phyloP scores from a whole-genome alignment of 2,113 vertebrate species.

The Ochotona princeps region DNA sequence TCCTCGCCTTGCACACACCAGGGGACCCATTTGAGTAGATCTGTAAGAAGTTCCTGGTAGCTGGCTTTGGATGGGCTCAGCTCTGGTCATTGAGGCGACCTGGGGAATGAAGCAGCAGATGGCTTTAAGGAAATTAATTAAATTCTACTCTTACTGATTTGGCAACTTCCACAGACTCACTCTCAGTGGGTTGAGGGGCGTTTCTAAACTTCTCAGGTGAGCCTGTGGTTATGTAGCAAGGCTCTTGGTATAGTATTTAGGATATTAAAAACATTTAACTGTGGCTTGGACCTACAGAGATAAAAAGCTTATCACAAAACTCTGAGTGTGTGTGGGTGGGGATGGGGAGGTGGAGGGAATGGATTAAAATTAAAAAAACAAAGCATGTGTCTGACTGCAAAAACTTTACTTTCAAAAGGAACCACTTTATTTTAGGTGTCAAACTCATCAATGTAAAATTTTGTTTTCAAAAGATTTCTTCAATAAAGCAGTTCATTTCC shows the following conservation, averaged over 20 bases:
- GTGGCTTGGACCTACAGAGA: constrained; percentile 26
- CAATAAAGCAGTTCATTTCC: constrained; percentile 82
- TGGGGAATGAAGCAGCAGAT: too few relatives aligned
- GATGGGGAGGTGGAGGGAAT: accelerated
- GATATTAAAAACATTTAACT: constrained; percentile 56
- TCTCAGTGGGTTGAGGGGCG: not conserved
- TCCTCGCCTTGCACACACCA: too few relatives aligned
- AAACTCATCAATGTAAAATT: constrained; percentile 82
- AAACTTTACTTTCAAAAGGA: constrained; percentile 82
- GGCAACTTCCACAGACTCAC: not conserved
- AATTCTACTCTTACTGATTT: constrained; percentile 2
- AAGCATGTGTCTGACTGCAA: constrained; percentile 70
- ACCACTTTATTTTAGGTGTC: constrained; percentile 82
- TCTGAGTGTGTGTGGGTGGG: not conserved
- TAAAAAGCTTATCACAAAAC: constrained; percentile 48
- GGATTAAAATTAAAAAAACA: constrained; percentile 71
- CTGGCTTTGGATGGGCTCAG: too few relatives aligned
- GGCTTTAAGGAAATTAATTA: not conserved
- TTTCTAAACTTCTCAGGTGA: constrained; percentile 40
- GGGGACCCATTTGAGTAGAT: too few relatives aligned
- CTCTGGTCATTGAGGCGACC: too few relatives aligned
- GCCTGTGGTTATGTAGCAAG: constrained; percentile 8
- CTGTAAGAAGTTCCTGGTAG: too few relatives aligned
- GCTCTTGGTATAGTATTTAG: not conserved
- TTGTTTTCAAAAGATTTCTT: constrained; percentile 84